Conservation (phyloP, 2,113 vertebrate species). For the Rhodinocichla rosea region DNA sequence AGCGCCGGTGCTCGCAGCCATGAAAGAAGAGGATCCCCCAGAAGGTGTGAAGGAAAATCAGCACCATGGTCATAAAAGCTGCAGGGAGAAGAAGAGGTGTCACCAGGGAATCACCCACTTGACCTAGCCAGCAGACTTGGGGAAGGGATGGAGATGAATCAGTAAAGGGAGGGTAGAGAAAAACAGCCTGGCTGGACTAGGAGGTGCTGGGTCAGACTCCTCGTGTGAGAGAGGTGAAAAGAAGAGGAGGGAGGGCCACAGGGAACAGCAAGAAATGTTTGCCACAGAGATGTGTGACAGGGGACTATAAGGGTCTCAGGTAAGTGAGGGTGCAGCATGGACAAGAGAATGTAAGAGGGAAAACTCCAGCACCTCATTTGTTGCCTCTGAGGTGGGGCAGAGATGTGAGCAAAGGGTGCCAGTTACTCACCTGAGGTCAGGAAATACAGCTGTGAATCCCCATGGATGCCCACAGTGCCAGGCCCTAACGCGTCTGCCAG, state of each 20-base stretch:
- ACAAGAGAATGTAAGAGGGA: accelerated
- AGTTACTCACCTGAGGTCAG: constrained; percentile 70
- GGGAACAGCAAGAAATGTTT: background rate
- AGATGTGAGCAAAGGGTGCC: accelerated
- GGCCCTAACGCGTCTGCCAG: constrained; percentile 75
- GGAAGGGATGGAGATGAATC: background rate
- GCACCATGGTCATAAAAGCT: constrained; percentile 81
- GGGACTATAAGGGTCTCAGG: background rate
- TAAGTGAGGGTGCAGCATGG: background rate
- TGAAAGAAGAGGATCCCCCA: constrained; percentile 82
- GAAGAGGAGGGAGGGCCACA: background rate
- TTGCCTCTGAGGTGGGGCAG: background rate
- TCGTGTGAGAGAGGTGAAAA: background rate
- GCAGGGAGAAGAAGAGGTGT: background rate
- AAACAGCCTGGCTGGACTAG: background rate
- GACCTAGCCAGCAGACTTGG: background rate
- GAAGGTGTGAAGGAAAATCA: constrained; percentile 79
- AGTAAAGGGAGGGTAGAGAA: background rate
- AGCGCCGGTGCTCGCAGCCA: constrained; percentile 72
- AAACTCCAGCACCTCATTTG: background rate
- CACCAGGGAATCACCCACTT: background rate
- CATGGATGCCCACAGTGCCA: constrained; percentile 75
- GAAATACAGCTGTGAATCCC: constrained; percentile 80
- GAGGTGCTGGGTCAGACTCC: background rate
- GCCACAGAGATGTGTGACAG: background rate